Evolutionary conservation across 1,140 invertebrate species (phyloP).

Genomic region (Proctacanthus coquilletti): DNA sequence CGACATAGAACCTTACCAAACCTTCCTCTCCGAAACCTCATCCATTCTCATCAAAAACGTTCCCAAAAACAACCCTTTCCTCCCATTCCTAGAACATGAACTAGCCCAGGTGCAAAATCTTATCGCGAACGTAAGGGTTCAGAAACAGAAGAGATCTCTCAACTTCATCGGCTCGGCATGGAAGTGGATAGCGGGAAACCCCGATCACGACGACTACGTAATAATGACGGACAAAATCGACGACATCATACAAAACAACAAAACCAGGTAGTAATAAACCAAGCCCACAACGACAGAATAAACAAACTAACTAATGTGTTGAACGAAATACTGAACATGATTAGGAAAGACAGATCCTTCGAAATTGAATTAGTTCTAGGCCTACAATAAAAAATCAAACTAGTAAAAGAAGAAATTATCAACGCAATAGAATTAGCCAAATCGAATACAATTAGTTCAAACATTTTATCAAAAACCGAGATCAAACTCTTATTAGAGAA

Average conservation of each 20-base stretch:
- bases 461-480: conserved; percentile 4
- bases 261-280: not conserved
- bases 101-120: no score
- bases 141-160: not conserved
- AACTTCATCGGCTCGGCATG: not conserved
- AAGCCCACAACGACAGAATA: not conserved
- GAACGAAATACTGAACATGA: not conserved
- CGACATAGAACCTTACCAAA: not conserved
- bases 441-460: conserved; percentile 6
- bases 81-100: no score
- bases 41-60: not conserved
- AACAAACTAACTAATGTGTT: not conserved
- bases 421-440: conserved; percentile 5
- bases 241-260: not conserved
- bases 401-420: not conserved
- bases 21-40: no score
- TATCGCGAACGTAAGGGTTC: not conserved
- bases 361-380: conserved; percentile 5
- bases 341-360: not conserved
- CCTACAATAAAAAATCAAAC: conserved; percentile 5
- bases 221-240: not conserved
- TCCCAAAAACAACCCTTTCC: not conserved
- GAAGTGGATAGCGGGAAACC: not conserved
- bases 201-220: not conserved
- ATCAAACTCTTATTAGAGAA: conserved; percentile 4